These are phyloP conservation scores for Leptocoma aspasia DNA, from an alignment of 2,113 vertebrate genomes.

Conservation along the genomic window DNA sequence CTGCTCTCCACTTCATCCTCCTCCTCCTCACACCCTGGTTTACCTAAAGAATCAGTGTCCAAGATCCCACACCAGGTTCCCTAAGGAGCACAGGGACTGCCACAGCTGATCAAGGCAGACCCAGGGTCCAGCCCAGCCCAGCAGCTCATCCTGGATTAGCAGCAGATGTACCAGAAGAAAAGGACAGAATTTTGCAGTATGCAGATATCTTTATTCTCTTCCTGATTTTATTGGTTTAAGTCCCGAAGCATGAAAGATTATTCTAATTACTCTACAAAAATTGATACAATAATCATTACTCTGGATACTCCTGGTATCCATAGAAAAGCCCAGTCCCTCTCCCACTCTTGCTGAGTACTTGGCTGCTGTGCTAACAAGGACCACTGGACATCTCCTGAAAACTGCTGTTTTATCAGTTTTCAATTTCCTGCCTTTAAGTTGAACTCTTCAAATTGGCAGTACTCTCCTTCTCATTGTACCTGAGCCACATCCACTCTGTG, in stretches of 20 bases:
- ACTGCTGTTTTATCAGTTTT: not conserved
- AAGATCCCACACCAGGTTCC: not conserved
- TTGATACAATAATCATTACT: not conserved
- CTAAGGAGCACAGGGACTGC: not conserved
- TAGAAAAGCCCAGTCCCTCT: not conserved
- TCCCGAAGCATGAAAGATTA: slow-evolving; percentile 15
- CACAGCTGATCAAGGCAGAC: not conserved
- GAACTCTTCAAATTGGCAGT: not conserved
- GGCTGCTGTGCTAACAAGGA: not conserved
- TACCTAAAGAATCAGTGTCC: not conserved
- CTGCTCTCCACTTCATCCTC: not conserved
- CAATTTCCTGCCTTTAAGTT: not conserved
- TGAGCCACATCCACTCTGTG: not conserved
- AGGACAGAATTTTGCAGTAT: not conserved
- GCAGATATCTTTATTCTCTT: not conserved
- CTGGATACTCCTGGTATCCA: not conserved
- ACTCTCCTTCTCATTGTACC: not conserved
- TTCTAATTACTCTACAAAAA: not conserved
- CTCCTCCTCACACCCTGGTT: not conserved
- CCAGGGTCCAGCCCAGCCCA: not conserved
- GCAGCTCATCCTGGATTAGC: not conserved
- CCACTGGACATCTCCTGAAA: not conserved
- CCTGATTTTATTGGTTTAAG: not conserved
- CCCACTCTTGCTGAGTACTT: not conserved
- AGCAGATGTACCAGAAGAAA: not conserved